phyloP scores from a whole-genome alignment of 2,888 invertebrate genomes.

The Quadroppia sp. region DNA sequence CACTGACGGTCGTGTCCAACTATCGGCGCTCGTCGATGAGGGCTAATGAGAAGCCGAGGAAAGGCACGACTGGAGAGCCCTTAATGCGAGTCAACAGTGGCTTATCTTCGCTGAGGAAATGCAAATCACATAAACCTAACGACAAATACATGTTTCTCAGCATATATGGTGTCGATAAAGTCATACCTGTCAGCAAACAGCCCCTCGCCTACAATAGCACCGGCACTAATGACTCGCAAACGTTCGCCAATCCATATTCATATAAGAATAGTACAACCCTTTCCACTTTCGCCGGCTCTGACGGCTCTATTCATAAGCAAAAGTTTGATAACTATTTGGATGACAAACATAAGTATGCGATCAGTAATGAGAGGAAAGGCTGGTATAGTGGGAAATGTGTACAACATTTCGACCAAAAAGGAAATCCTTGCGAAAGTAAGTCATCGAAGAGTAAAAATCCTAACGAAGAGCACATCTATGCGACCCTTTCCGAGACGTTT shows the following conservation, averaged over 20 bases:
- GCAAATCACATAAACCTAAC: conserved; percentile 22
- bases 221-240: conserved; percentile 1
- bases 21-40: conserved; percentile 19
- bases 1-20: conserved; percentile 30
- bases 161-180: conserved; percentile 31
- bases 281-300: conserved; percentile 29
- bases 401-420: background rate
- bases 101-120: conserved; percentile 14
- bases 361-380: background rate
- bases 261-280: conserved; percentile 27
- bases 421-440: background rate
- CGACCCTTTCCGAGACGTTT: conserved; percentile 49
- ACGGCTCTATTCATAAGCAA: conserved; percentile 13
- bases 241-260: conserved; percentile 8
- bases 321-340: background rate
- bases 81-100: conserved; percentile 13
- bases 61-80: conserved; percentile 2
- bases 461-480: conserved; percentile 54
- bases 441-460: background rate
- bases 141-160: conserved; percentile 36
- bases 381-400: conserved; percentile 17
- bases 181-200: conserved; percentile 29
- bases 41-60: background rate
- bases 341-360: background rate
- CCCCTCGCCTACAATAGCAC: background rate